A percentile compares a stretch with the other conserved stretches of the same genome.
phyloP scores from a whole-genome alignment of 1,140 invertebrate genomes.

The Hydropsyche tenuis region DNA sequence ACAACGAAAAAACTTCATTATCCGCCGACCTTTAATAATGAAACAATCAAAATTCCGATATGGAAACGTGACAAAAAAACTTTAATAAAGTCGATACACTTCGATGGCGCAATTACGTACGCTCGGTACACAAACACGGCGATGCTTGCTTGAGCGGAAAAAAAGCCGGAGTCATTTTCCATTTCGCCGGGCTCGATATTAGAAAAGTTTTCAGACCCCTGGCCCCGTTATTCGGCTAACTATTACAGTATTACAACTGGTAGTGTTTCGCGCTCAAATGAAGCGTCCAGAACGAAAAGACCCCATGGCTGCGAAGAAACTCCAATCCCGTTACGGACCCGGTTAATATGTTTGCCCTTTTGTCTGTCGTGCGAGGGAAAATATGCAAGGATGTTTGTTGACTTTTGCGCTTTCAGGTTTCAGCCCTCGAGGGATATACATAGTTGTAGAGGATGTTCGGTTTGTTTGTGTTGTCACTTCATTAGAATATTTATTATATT shows the following conservation, averaged over 20 bases:
- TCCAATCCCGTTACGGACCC: conserved; percentile 15
- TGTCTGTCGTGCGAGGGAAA: conserved; percentile 8
- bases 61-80: conserved; percentile 4
- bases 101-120: neutral
- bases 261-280: conserved; percentile 15
- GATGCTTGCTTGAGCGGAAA: no score
- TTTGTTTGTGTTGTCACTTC: no score
- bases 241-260: neutral
- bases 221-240: neutral
- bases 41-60: conserved; percentile 16
- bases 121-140: no score
- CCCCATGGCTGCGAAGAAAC: no score
- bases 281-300: conserved; percentile 19
- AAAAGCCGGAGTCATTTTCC: neutral
- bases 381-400: conserved; percentile 20
- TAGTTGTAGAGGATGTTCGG: no score
- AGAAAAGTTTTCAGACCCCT: conserved; percentile 5
- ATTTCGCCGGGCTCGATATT: conserved; percentile 1
- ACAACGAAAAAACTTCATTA: no score
- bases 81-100: conserved; percentile 20
- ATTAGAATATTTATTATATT: no score
- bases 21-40: neutral
- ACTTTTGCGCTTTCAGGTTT: conserved; percentile 13
- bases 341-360: conserved; percentile 33
- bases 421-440: neutral